phyloP scores from a whole-genome alignment of 2,113 vertebrate species.

The Grammomys surdaster region DNA sequence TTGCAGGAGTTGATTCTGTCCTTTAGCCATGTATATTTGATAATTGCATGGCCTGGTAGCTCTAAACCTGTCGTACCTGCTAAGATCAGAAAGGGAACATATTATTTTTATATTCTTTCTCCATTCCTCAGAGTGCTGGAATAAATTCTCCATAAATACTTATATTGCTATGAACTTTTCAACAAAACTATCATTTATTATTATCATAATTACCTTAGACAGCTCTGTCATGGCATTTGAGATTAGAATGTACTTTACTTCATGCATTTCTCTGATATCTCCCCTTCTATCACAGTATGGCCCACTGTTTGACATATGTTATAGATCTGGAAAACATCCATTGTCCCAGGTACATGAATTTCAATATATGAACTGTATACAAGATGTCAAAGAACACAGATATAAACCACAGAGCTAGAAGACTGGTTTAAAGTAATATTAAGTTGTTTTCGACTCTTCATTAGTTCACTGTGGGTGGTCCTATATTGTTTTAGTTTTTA shows the following conservation, averaged over 20 bases:
- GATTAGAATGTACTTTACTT: conserved; percentile 3
- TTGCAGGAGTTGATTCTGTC: not conserved
- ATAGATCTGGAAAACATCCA: not conserved
- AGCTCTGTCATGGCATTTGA: not conserved
- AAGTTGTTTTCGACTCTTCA: not conserved
- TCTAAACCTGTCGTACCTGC: not conserved
- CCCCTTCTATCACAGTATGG: not conserved
- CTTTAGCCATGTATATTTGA: not conserved
- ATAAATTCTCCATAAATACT: conserved; percentile 27
- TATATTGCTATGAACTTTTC: conserved; percentile 51
- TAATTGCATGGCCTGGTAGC: not conserved
- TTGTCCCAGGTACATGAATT: conserved; percentile 2
- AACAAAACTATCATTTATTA: conserved; percentile 42
- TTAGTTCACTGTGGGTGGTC: conserved; percentile 52
- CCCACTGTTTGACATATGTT: not conserved
- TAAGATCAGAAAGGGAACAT: conserved; percentile 3
- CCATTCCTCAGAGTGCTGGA: not conserved
- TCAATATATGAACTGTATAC: not conserved
- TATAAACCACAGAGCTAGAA: not conserved
- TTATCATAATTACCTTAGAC: conserved; percentile 14
- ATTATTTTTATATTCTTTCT: conserved; percentile 24
- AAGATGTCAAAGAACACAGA: not conserved
- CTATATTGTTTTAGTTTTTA: conserved; percentile 28
- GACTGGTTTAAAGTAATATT: not conserved
- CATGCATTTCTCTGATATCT: not conserved